A percentile compares a stretch with the other conserved stretches of the same genome.
Conservation (phyloP, 2,888 invertebrate species). For the Leucophenga montana region DNA sequence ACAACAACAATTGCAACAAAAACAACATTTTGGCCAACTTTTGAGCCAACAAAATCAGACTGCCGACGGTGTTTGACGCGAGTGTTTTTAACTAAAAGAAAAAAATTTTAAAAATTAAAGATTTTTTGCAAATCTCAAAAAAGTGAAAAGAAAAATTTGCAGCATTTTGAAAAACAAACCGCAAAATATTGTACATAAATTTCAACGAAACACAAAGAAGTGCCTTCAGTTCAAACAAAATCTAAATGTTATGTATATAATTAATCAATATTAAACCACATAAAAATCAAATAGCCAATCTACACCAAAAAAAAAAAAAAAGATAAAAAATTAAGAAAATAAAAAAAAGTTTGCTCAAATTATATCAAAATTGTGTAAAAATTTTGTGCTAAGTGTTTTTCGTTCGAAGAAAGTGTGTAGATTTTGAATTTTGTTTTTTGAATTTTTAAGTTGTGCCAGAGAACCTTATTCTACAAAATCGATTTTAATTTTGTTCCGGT, state of each 20-base stretch:
- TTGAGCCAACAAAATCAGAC: constrained; percentile 36
- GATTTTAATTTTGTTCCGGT: constrained; percentile 50
- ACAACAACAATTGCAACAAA: constrained; percentile 30
- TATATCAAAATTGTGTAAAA: background rate
- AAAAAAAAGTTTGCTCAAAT: constrained; percentile 48
- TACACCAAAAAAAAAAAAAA: constrained; percentile 28
- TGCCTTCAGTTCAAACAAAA: constrained; percentile 45
- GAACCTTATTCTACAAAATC: constrained; percentile 9
- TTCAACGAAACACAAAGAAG: constrained; percentile 35
- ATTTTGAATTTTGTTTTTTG: constrained; percentile 37
- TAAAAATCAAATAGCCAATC: constrained; percentile 9
- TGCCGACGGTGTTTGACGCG: constrained; percentile 23
- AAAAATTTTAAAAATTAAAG: background rate
- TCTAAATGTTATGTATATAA: too few relatives aligned
- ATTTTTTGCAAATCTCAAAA: background rate
- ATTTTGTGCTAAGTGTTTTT: background rate
- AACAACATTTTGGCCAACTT: constrained; percentile 8
- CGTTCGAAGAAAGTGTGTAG: constrained; percentile 15
- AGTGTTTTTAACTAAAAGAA: background rate
- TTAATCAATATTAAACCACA: too few relatives aligned
- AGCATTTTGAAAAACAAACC: constrained; percentile 8
- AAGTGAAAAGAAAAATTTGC: background rate
- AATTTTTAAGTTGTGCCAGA: constrained; percentile 38
- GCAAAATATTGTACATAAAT: constrained; percentile 28
- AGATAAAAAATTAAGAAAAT: too few relatives aligned